phyloP scores from a whole-genome alignment of 1,140 invertebrate species.

The Zophobas atratus region DNA sequence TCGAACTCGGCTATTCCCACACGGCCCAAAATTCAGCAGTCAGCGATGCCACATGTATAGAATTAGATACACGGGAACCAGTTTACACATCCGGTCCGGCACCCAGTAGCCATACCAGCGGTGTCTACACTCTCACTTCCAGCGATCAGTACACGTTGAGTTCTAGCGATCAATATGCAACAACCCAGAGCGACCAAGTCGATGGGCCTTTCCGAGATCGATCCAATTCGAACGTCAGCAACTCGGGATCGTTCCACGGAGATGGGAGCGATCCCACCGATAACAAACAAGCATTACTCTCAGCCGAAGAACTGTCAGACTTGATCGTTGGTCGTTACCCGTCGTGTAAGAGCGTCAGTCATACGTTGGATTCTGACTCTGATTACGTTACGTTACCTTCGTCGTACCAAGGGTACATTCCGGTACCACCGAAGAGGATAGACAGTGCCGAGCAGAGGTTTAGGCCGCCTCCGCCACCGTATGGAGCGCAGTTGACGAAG shows the following conservation, averaged over 20 bases:
- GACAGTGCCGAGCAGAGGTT: conserved; percentile 70
- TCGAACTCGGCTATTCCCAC: conserved; percentile 86
- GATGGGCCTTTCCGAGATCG: conserved; percentile 74
- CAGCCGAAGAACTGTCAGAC: conserved; percentile 85
- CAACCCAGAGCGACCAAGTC: conserved; percentile 68
- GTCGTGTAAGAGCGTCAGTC: conserved; percentile 83
- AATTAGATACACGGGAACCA: conserved; percentile 66
- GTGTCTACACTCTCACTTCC: conserved; percentile 82
- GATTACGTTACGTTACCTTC: conserved; percentile 89
- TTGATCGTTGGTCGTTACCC: conserved; percentile 87
- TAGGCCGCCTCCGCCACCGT: conserved; percentile 70
- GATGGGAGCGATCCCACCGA: conserved; percentile 89
- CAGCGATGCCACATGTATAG: conserved; percentile 74
- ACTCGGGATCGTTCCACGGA: conserved; percentile 83
- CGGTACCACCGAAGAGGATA: conserved; percentile 76
- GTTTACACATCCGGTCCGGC: conserved; percentile 71
- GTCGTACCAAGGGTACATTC: conserved; percentile 75
- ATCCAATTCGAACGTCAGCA: conserved; percentile 84
- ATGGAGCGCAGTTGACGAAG: conserved; percentile 67
- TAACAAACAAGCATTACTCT: conserved; percentile 80
- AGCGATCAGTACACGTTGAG: conserved; percentile 72
- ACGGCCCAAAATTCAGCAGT: conserved; percentile 86
- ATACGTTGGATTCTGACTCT: conserved; percentile 88
- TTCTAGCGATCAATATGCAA: conserved; percentile 61
- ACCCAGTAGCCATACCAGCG: conserved; percentile 82